These are phyloP conservation scores for Apamea anceps DNA, from an alignment of 2,888 invertebrate genomes.

Conservation along the genomic window DNA sequence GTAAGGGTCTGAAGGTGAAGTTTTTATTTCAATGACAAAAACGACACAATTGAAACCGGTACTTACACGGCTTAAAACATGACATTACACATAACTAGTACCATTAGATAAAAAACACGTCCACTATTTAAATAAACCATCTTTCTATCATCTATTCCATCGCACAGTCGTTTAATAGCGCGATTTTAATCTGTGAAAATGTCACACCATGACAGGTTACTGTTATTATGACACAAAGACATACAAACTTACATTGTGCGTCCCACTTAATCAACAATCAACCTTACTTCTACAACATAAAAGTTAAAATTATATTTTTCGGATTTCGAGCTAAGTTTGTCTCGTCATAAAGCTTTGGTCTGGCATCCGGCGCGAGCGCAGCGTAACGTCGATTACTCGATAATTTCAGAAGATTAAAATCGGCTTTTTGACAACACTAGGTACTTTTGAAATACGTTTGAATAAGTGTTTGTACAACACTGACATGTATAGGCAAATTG, in stretches of 20 bases:
- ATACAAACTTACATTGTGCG: slow-evolving; percentile 54
- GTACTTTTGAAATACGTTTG: slow-evolving; percentile 75
- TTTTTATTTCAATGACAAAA: slow-evolving; percentile 18
- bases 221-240: slow-evolving; percentile 84
- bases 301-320: slow-evolving; percentile 43
- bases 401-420: slow-evolving; percentile 87
- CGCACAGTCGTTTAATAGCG: slow-evolving; percentile 83
- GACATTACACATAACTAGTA: slow-evolving; percentile 61
- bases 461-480: slow-evolving; percentile 68
- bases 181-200: slow-evolving; percentile 85
- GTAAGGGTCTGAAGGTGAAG: not conserved
- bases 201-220: slow-evolving; percentile 88
- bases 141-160: slow-evolving; percentile 83
- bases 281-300: slow-evolving; percentile 57
- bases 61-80: slow-evolving; percentile 61
- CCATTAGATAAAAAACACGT: slow-evolving; percentile 69
- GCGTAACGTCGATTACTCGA: slow-evolving; percentile 88
- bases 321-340: slow-evolving; percentile 42
- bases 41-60: slow-evolving; percentile 42
- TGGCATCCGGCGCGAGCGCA: slow-evolving; percentile 88
- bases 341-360: slow-evolving; percentile 76
- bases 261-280: slow-evolving; percentile 41
- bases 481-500: slow-evolving; percentile 70
- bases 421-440: slow-evolving; percentile 85
- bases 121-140: slow-evolving; percentile 81